Percentiles rank a stretch among this genome's conserved stretches.
These are phyloP conservation scores for Pomacea maculata DNA, from an alignment of 1,140 invertebrate genomes.

Conservation along the genomic window DNA sequence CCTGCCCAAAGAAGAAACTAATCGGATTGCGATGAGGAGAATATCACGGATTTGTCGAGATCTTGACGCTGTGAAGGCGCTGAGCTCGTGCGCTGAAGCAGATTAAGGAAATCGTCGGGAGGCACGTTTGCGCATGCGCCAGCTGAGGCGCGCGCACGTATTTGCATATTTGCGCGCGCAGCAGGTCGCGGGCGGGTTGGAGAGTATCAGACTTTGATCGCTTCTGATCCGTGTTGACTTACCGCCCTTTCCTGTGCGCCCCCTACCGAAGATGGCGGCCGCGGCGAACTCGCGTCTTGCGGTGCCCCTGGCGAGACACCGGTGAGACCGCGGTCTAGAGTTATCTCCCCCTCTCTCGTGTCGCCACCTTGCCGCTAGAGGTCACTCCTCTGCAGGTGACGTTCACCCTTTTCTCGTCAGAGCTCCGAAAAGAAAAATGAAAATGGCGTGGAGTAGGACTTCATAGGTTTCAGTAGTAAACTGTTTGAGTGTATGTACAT, in stretches of 20 bases:
- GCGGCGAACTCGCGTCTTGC: conserved; percentile 6
- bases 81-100: no score
- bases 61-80: no score
- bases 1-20: no score
- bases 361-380: conserved; percentile 18
- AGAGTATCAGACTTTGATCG: conserved; percentile 27
- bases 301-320: conserved; percentile 7
- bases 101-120: no score
- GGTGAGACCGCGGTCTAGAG: conserved; percentile 10
- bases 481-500: no score
- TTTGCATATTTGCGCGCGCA: conserved; percentile 21
- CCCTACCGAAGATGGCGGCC: conserved; percentile 22
- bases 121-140: no score
- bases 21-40: no score
- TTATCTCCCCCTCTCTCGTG: conserved; percentile 13
- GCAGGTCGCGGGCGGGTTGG: conserved; percentile 16
- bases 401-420: conserved; percentile 12
- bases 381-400: conserved; percentile 12
- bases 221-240: conserved; percentile 24
- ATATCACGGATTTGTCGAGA: no score
- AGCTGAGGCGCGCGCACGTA: conserved; percentile 2
- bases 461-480: no score
- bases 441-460: no score
- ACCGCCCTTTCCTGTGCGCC: conserved; percentile 19
- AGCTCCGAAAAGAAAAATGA: no score